phyloP scores from a whole-genome alignment of 2,113 vertebrate species.

The Antechinus flavipes region DNA sequence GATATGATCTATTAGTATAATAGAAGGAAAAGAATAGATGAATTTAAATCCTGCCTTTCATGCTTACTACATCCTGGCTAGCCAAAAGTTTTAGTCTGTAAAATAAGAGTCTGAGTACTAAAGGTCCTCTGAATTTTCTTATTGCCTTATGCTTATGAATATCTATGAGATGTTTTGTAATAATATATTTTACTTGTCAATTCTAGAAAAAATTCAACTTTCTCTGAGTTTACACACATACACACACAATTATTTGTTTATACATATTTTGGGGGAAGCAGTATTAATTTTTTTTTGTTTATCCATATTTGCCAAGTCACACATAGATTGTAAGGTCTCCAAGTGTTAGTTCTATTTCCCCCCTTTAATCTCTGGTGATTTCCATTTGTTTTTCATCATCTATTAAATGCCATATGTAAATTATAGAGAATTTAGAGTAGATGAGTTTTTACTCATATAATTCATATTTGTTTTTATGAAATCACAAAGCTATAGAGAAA shows the following conservation, averaged over 20 bases:
- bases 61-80: background rate
- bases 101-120: background rate
- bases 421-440: background rate
- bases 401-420: constrained; percentile 25
- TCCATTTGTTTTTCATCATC: background rate
- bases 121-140: background rate
- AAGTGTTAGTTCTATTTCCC: background rate
- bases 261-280: background rate
- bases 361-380: background rate
- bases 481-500: too few species aligned
- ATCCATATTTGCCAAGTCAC: constrained; percentile 3
- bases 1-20: background rate
- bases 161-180: background rate
- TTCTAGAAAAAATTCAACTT: background rate
- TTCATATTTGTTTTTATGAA: background rate
- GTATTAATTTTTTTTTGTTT: background rate
- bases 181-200: background rate
- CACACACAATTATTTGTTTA: background rate
- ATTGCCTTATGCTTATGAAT: background rate
- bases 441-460: background rate
- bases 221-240: background rate
- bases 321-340: background rate
- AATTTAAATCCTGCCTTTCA: background rate
- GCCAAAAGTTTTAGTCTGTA: background rate
- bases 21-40: background rate